Conservation (phyloP, 2,888 invertebrate genomes). For the Vesta saturnalis region DNA sequence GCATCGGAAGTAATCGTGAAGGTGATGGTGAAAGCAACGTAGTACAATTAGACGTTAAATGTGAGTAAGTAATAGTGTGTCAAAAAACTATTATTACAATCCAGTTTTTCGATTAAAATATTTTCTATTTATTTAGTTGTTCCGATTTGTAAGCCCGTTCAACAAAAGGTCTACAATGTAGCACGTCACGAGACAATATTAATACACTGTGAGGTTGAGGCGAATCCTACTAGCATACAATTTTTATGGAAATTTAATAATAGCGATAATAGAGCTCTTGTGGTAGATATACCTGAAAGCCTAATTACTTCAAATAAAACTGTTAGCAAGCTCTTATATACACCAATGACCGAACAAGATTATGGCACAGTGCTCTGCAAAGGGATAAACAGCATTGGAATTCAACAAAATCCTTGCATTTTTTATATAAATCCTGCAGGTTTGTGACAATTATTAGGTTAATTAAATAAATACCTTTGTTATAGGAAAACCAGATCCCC, state of each 20-base stretch:
- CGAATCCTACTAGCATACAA: constrained; percentile 73
- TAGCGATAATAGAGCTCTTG: constrained; percentile 66
- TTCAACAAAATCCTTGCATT: constrained; percentile 77
- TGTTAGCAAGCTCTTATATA: constrained; percentile 73
- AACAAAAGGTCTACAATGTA: constrained; percentile 75
- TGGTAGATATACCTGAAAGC: constrained; percentile 73
- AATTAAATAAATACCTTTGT: constrained; percentile 15
- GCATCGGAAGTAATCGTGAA: constrained; percentile 87
- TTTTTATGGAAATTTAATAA: constrained; percentile 84
- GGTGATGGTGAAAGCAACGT: constrained; percentile 90
- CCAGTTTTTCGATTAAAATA: background rate
- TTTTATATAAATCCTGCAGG: constrained; percentile 80
- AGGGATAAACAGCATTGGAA: constrained; percentile 78
- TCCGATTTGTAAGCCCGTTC: constrained; percentile 77
- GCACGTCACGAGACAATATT: constrained; percentile 75
- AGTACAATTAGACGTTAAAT: constrained; percentile 84
- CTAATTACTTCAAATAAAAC: constrained; percentile 70
- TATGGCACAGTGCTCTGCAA: constrained; percentile 80
- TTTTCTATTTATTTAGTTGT: constrained; percentile 69
- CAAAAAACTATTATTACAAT: too few species aligned
- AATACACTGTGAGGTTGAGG: constrained; percentile 78
- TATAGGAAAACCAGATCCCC: constrained; percentile 77
- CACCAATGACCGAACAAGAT: constrained; percentile 76
- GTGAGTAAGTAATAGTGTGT: constrained; percentile 67
- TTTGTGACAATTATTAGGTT: constrained; percentile 51